Conservation (phyloP, 2,888 invertebrate genomes). For the Elegia similella region DNA sequence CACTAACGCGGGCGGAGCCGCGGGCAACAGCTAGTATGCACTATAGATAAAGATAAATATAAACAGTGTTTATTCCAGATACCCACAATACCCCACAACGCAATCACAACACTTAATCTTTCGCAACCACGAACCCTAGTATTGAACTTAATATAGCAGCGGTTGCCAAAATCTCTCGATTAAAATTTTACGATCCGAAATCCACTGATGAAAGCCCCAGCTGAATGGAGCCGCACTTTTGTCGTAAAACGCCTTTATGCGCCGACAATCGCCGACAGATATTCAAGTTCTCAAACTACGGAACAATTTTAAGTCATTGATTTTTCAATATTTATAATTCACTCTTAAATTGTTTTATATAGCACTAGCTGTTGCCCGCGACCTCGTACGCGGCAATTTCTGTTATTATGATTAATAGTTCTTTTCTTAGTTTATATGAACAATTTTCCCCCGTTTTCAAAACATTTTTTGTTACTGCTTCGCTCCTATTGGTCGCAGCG, state of each 20-base stretch:
- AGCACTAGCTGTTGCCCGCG: too few relatives aligned
- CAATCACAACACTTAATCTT: background rate
- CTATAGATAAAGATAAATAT: background rate
- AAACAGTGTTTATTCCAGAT: background rate
- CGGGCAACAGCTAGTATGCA: too few relatives aligned
- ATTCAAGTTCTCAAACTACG: background rate
- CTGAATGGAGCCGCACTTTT: slow-evolving; percentile 16
- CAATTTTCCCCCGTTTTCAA: too few relatives aligned
- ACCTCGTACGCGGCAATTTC: too few relatives aligned
- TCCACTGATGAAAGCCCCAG: slow-evolving; percentile 21
- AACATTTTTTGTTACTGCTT: too few relatives aligned
- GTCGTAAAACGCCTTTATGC: slow-evolving; percentile 15
- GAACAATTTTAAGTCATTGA: too few relatives aligned
- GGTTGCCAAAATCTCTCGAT: slow-evolving; percentile 22
- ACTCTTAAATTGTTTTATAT: too few relatives aligned
- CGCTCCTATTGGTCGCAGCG: too few relatives aligned
- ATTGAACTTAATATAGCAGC: slow-evolving; percentile 26
- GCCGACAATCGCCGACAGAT: slow-evolving; percentile 3
- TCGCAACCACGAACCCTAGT: background rate
- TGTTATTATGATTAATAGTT: too few relatives aligned
- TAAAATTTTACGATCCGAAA: slow-evolving; percentile 33
- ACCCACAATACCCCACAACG: slow-evolving; percentile 2
- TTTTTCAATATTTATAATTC: too few relatives aligned
- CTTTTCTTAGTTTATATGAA: too few relatives aligned
- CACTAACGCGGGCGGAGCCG: too few relatives aligned